Conservation (phyloP, 2,113 vertebrate genomes). For the Meriones unguiculatus region DNA sequence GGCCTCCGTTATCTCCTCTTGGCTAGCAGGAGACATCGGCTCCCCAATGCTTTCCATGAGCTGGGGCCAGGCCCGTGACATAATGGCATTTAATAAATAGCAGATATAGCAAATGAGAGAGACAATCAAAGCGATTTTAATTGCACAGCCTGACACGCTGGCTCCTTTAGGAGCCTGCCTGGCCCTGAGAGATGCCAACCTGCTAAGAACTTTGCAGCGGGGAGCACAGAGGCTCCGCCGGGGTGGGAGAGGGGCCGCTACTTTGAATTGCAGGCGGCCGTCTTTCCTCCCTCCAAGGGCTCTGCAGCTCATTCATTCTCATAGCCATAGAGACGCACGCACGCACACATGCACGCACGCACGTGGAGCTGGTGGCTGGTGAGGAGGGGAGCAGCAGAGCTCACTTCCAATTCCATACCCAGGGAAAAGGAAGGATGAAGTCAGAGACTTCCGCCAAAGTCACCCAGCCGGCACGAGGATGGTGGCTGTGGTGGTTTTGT, state of each 20-base stretch:
- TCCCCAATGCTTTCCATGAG: not conserved
- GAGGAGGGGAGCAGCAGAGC: rapidly evolving
- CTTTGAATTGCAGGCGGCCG: not conserved
- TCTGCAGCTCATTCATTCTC: conserved; percentile 35
- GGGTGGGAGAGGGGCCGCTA: not conserved
- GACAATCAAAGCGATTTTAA: conserved; percentile 24
- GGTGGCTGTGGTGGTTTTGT: not conserved
- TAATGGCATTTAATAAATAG: conserved; percentile 67
- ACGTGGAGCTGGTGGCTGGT: not conserved
- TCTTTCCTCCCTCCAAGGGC: not conserved
- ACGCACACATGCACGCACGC: not conserved
- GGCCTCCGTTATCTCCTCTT: not conserved
- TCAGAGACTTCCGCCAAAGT: conserved; percentile 21
- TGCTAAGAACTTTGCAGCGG: conserved; percentile 6
- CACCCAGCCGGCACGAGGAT: not conserved
- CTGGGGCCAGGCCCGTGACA: not conserved
- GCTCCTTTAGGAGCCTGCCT: conserved; percentile 29
- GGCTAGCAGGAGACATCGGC: not conserved
- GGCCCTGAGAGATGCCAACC: not conserved
- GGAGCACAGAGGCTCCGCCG: not conserved
- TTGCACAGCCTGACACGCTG: not conserved
- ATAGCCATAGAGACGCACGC: not conserved
- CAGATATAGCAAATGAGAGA: conserved; percentile 57
- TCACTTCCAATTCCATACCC: not conserved
- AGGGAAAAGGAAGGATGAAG: conserved; percentile 9